These are phyloP conservation scores for Spisula subtruncata DNA, from an alignment of 2,888 invertebrate genomes.

Conservation along the genomic window DNA sequence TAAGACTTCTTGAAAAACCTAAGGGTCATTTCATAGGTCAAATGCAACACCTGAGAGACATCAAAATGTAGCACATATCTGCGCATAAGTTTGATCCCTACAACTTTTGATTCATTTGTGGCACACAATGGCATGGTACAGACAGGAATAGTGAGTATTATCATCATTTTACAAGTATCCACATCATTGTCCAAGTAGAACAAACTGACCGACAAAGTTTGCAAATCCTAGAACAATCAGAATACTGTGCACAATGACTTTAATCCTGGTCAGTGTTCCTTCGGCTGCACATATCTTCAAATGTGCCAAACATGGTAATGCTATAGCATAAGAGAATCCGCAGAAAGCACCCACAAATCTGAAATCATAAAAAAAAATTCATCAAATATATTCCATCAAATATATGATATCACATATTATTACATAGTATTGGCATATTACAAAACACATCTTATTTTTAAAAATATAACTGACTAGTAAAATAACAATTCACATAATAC, in stretches of 20 bases:
- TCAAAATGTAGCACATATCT: background rate
- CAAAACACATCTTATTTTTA: no score
- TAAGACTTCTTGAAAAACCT: no score
- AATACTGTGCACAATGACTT: slow-evolving; percentile 90
- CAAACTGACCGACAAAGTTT: slow-evolving; percentile 94
- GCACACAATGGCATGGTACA: background rate
- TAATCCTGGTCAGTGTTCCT: slow-evolving; percentile 89
- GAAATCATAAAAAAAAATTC: slow-evolving; percentile 76
- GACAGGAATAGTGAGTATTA: background rate
- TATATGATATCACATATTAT: no score
- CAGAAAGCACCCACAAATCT: slow-evolving; percentile 96
- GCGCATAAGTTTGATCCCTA: background rate
- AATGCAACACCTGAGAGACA: background rate
- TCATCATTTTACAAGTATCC: background rate
- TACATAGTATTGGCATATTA: no score
- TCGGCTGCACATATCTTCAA: slow-evolving; percentile 91
- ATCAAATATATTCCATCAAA: background rate
- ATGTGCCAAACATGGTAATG: slow-evolving; percentile 94
- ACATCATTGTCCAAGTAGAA: slow-evolving; percentile 71
- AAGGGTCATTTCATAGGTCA: no score
- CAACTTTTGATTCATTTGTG: background rate
- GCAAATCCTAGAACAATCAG: slow-evolving; percentile 92
- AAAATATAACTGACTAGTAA: no score
- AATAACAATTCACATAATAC: no score
- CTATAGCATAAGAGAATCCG: slow-evolving; percentile 95